Base-by-base conservation (phyloP, 2,113 vertebrate species). In the Phylloscopus trochiloides region DNA sequence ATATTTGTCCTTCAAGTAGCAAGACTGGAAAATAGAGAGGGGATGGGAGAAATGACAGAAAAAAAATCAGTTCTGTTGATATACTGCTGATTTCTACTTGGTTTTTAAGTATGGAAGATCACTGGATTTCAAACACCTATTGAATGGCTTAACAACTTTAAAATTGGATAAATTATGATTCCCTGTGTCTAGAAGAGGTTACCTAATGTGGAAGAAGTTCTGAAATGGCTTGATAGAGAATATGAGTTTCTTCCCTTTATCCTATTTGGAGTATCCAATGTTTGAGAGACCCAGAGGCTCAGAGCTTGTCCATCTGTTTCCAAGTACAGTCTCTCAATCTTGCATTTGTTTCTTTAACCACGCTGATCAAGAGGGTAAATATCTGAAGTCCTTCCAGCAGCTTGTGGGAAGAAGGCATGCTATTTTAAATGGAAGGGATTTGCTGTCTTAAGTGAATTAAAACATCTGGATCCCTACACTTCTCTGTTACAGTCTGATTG, bases 321-420 rank as follows among this genome's bases (percentile, higher is more conserved):
- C 24, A 17, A 92, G 51, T 40, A 78, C 28, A 55, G 40, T 45
- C 59, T 80, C 67, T 83, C 88, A 74, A 2, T 77, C 59, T 90
- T 66, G 57, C 32, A 6, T 92, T 94, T 94, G 50, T 95, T 94
- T 94, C 79, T 71, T 95, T 80, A 94, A 88, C 55, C n/a, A 8
- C 3, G 12, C 48, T 80, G 82, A 90, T 92, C 52, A 42, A 95
- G 58, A 17, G 59, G 34, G 28, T 90, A 65, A 91, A 20, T 92
- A 90, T 86, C 85, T 96, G 88, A 94, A 94, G 85, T 94, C 63
- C 51, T 94, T 93, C 92, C 88, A 92, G 75, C 78, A 94, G 72
- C 78, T 67, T 6, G 8, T 67, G 86, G 67, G 82, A 94, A 85
- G 54, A 62, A 96, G 59, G 73, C 73, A 59, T 57, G 43, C 85